Percentiles rank a stretch among this genome's conserved stretches.
These are phyloP conservation scores for Norana najaformis DNA, from an alignment of 2,888 invertebrate species.

Conservation along the genomic window DNA sequence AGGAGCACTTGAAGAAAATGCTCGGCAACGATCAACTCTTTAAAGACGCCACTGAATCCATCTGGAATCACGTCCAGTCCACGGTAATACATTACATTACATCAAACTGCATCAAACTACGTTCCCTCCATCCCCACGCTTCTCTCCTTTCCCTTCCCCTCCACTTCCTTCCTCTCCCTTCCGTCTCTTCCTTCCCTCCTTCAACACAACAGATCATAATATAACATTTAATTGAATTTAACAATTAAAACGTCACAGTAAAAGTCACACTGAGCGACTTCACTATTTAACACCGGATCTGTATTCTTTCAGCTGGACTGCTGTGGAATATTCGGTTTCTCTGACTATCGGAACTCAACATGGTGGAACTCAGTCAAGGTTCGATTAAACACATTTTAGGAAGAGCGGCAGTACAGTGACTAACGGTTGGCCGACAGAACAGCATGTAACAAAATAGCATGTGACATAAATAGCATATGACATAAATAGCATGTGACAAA, in stretches of 20 bases:
- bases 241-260: too few relatives aligned
- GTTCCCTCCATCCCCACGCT: too few relatives aligned
- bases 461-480: too few relatives aligned
- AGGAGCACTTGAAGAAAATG: neutral
- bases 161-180: too few relatives aligned
- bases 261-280: too few relatives aligned
- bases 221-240: too few relatives aligned
- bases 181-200: too few relatives aligned
- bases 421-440: too few relatives aligned
- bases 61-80: neutral
- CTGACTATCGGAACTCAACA: neutral
- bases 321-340: neutral
- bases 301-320: neutral
- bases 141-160: too few relatives aligned
- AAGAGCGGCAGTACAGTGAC: too few relatives aligned
- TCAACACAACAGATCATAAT: neutral
- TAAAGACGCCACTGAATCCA: neutral
- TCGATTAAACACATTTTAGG: neutral
- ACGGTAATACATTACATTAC: neutral
- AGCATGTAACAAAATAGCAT: too few relatives aligned
- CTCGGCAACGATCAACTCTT: neutral
- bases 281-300: neutral
- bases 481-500: too few relatives aligned
- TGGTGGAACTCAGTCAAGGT: constrained; percentile 19
- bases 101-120: neutral